Evolutionary conservation across 2,888 invertebrate genomes (phyloP), one percentile per base, ranked within the genome.

Genomic region (Yponomeuta cagnagella): DNA sequence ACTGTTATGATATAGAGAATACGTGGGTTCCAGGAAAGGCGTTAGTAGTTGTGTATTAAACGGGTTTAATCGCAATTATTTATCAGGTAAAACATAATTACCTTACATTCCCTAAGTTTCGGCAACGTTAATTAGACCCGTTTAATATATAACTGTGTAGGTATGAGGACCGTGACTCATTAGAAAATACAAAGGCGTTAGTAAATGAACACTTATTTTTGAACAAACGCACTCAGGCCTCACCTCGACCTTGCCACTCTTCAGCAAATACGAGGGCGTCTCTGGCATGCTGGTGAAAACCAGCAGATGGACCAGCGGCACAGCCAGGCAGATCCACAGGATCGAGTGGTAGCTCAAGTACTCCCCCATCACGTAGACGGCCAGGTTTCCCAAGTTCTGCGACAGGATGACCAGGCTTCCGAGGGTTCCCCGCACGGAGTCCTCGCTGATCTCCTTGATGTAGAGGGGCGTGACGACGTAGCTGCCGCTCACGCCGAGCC

Each of bases 391-490:
- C 5, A 90, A 65, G 71, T 89, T 91, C 78, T 92, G 91, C 0
- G 90, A 88, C 1, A 91, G 76, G 0, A 91, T 84, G 30, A 92
- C 91, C 37, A 91, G 75, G 71, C 86, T 90, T 0, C 91, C 92
- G 6, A 91, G 76, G 0, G 84, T 88, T 0, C 92, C 92, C 70
- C 92, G 77, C 69, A 92, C 87, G 8, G 86, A 83, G 72, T 91
- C 90, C 68, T 92, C 90, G 74, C 91, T 90, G 71, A 90, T 91
- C 73, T 92, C 92, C 72, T 92, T 92, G 72, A 92, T 89, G 77
- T 92, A 92, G 0, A 92, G 75, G 0, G 92, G 92, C 0, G 90
- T 90, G 70, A 92, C 92, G 0, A 92, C 90, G 73, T 90, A 92
- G 30, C 87, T 85, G 0, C 92, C 91, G 48, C 87, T 86, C 0